Evolutionary conservation across 2,888 invertebrate genomes (phyloP), one percentile per base, ranked within the genome.

Genomic region (Xanthorhoe designata): DNA sequence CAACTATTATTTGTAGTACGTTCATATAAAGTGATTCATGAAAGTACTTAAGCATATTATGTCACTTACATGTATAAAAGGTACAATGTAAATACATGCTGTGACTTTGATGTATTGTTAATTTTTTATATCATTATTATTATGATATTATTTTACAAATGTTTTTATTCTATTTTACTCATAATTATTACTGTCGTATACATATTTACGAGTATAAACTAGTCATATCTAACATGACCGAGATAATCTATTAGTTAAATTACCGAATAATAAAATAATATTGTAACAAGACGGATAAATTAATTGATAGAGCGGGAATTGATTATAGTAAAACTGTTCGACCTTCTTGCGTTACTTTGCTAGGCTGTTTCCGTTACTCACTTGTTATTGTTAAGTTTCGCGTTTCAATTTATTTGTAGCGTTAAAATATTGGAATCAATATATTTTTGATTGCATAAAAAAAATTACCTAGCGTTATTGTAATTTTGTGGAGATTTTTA

Each of bases 401-500:
- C 74, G 77, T 75, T 69, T 72, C 68, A 74, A 65, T 83, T 85
- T 73, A 76, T 83, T 86, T 83, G 74, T 89, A 88, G 84, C 70
- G 53, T 70, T 88, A 87, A 81, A 84, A 84, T 85, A 82, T 83
- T 84, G 84, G 85, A 76, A 68, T 73, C 78, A 75, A 80, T 80
- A 80, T 79, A 75, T 81, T 81, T 83, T 85, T 84, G 81, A 86
- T 86, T 88, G 79, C 85, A 61, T 59, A 59, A 60, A 74, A 73
- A 83, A 81, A 81, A 79, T 84, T 85, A 87, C 24, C 4, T 24
- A 24, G 84, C 80, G 72, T 73, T 89, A 88, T 80, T 82, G 84
- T 90, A 58, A 57, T 84, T 89, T 90, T 90, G 89, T 89, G 87
- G 88, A 88, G 86, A 88, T 86, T 90, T 88, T 89, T 87, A 87